A percentile compares a stretch with the other conserved stretches of the same genome.
Conservation (phyloP, 2,797 vertebrate genomes). For the Triplophysa bombifrons region DNA sequence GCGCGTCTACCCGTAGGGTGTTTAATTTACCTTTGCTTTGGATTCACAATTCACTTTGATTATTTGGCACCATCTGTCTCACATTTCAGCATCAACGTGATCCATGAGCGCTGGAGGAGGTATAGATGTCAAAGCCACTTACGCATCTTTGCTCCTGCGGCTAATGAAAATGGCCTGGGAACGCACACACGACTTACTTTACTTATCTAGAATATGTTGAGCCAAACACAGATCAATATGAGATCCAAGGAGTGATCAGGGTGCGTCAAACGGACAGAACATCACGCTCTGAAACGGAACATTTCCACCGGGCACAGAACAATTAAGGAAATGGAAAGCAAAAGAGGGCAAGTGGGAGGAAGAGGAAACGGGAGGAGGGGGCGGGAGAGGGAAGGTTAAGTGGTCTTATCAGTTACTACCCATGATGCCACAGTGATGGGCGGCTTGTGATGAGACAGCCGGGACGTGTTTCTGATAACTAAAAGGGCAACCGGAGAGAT, state of each 20-base stretch:
- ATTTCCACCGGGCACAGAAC: conserved; percentile 15
- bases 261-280: conserved; percentile 12
- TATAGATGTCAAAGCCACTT: conserved; percentile 47
- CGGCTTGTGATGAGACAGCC: conserved; percentile 49
- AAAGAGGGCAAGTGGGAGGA: neutral
- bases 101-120: conserved; percentile 34
- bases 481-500: conserved; percentile 57
- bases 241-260: conserved; percentile 37
- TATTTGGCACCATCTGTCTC: conserved; percentile 31
- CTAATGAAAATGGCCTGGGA: conserved; percentile 44
- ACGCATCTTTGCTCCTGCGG: conserved; percentile 31
- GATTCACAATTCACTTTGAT: conserved; percentile 43
- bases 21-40: conserved; percentile 19
- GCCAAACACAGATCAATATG: conserved; percentile 52
- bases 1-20: neutral
- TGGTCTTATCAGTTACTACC: conserved; percentile 50
- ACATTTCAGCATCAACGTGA: conserved; percentile 31
- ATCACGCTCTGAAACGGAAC: conserved; percentile 22
- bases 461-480: conserved; percentile 52
- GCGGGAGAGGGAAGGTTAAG: conserved; percentile 44
- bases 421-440: conserved; percentile 51
- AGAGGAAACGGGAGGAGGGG: conserved; percentile 7
- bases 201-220: conserved; percentile 51
- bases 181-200: conserved; percentile 23
- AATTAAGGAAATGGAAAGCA: conserved; percentile 21